Conservation (phyloP, 2,888 invertebrate genomes). For the Panorpa germanica region DNA sequence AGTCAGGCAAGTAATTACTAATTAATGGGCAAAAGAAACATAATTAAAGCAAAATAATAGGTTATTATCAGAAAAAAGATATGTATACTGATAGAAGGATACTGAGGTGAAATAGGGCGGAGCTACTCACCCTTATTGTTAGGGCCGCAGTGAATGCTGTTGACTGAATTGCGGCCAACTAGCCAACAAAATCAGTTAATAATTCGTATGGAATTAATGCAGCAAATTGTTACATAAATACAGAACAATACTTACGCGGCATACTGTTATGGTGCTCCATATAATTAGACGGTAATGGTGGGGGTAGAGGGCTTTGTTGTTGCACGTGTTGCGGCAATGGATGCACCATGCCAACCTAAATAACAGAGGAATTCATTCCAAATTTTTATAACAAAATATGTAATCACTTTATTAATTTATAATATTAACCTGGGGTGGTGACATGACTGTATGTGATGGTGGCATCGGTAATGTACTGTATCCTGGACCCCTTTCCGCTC, state of each 20-base stretch:
- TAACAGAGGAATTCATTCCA: conserved; percentile 4
- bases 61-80: background rate
- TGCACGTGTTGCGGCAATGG: conserved; percentile 53
- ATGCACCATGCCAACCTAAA: conserved; percentile 71
- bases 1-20: background rate
- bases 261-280: conserved; percentile 50
- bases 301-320: conserved; percentile 43
- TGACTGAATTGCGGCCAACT: no score
- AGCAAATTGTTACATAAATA: no score
- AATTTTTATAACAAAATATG: background rate
- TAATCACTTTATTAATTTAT: background rate
- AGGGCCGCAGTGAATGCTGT: no score
- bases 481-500: conserved; percentile 51
- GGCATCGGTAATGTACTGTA: conserved; percentile 69
- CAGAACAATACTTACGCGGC: conserved; percentile 73
- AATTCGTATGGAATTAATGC: no score
- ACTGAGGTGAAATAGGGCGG: conserved; percentile 1
- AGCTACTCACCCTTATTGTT: conserved; percentile 6
- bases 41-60: conserved; percentile 6
- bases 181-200: no score
- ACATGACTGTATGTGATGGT: conserved; percentile 22
- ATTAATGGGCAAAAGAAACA: background rate
- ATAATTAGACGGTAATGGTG: no score
- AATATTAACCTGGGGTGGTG: conserved; percentile 12
- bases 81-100: background rate